Percentiles rank a stretch among this genome's conserved stretches.
Conservation (phyloP, 2,888 invertebrate species). For the Meandrusa payeni region DNA sequence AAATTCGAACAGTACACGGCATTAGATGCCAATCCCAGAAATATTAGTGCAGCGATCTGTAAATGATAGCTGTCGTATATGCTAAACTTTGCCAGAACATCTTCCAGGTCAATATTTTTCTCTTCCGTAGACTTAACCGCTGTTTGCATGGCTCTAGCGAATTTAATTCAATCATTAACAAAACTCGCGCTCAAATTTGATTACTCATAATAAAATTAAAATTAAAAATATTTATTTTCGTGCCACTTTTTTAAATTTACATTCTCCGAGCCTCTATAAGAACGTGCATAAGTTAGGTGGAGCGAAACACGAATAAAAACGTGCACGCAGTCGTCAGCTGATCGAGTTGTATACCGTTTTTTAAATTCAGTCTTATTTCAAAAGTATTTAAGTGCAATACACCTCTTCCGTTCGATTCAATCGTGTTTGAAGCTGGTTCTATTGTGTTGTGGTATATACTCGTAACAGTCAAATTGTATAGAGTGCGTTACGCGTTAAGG, state of each 20-base stretch:
- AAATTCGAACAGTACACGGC: slow-evolving; percentile 38
- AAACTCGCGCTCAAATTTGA: too few relatives aligned
- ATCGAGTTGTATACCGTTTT: neutral
- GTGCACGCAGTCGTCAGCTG: neutral
- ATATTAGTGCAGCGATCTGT: slow-evolving; percentile 32
- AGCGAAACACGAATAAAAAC: slow-evolving; percentile 13
- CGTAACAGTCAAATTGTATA: neutral
- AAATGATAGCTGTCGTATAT: slow-evolving; percentile 40
- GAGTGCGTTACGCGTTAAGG: neutral
- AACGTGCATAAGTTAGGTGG: slow-evolving; percentile 10
- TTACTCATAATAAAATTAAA: too few relatives aligned
- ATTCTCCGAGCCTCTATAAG: neutral
- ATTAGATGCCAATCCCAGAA: slow-evolving; percentile 38
- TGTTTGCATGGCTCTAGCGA: too few relatives aligned
- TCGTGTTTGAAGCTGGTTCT: neutral
- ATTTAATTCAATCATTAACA: too few relatives aligned
- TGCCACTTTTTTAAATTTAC: too few relatives aligned
- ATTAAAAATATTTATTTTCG: too few relatives aligned
- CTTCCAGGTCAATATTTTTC: slow-evolving; percentile 37
- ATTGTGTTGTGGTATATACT: slow-evolving; percentile 5
- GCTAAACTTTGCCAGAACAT: slow-evolving; percentile 40
- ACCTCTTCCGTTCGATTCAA: neutral
- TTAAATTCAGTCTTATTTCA: slow-evolving; percentile 4
- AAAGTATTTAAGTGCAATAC: neutral
- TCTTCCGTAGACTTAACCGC: slow-evolving; percentile 20